A percentile compares a stretch with the other conserved stretches of the same genome.
These are phyloP conservation scores for Champsocephalus gunnari DNA, from an alignment of 2,797 vertebrate genomes.

Conservation along the genomic window DNA sequence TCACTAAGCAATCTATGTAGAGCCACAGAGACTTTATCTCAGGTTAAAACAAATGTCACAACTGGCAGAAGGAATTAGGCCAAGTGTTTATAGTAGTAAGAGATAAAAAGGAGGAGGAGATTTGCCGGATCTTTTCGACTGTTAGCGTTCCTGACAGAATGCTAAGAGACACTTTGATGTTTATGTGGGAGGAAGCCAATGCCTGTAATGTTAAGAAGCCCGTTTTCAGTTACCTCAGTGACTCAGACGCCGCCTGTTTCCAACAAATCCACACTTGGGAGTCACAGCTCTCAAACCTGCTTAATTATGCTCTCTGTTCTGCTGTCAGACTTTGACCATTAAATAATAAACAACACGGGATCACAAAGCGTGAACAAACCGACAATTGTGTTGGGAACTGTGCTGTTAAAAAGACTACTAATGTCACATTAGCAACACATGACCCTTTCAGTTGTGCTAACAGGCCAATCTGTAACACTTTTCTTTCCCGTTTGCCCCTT, in stretches of 20 bases:
- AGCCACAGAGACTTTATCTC: slow-evolving; percentile 28
- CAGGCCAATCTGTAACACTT: slow-evolving; percentile 10
- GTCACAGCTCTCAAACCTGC: slow-evolving; percentile 52
- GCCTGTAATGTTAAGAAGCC: slow-evolving; percentile 50
- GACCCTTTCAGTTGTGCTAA: slow-evolving; percentile 46
- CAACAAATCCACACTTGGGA: slow-evolving; percentile 64
- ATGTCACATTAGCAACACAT: slow-evolving; percentile 39
- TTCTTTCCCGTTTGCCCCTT: slow-evolving; percentile 1
- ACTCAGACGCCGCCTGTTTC: slow-evolving; percentile 45
- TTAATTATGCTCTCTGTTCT: slow-evolving; percentile 72
- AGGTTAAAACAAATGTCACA: slow-evolving; percentile 52
- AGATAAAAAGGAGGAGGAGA: slow-evolving; percentile 29
- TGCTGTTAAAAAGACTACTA: slow-evolving; percentile 21
- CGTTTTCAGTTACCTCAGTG: slow-evolving; percentile 42
- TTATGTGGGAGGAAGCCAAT: slow-evolving; percentile 54
- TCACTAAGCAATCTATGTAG: slow-evolving; percentile 7
- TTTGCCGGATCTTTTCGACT: slow-evolving; percentile 26
- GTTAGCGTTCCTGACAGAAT: slow-evolving; percentile 39
- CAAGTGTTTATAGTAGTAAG: slow-evolving; percentile 42
- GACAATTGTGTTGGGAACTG: slow-evolving; percentile 37
- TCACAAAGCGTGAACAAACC: slow-evolving; percentile 54
- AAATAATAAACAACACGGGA: slow-evolving; percentile 62
- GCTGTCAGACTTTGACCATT: slow-evolving; percentile 68
- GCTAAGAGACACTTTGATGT: slow-evolving; percentile 63
- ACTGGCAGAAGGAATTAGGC: slow-evolving; percentile 16